These are phyloP conservation scores for Scortum barcoo DNA, from an alignment of 2,113 vertebrate species.

Conservation along the genomic window DNA sequence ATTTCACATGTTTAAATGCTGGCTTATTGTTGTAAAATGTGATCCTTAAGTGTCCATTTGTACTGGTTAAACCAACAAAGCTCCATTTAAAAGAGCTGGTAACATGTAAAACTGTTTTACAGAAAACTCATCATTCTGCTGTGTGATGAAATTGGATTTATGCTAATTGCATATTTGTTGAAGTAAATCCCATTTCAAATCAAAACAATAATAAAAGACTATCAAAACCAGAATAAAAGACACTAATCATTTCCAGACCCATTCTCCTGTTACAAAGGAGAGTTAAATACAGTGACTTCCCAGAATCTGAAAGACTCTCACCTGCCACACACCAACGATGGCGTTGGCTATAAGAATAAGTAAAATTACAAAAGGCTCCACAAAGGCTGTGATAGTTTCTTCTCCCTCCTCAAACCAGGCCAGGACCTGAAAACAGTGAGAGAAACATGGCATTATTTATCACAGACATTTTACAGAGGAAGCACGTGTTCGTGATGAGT, in stretches of 20 bases:
- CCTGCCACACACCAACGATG: constrained; percentile 99
- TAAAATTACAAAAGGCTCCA: constrained; percentile 99
- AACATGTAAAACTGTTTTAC: background rate
- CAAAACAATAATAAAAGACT: background rate
- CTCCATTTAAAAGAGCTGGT: background rate
- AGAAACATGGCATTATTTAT: background rate
- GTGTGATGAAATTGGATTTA: constrained; percentile 5
- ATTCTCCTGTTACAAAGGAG: background rate
- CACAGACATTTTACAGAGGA: background rate
- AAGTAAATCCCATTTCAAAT: too few species aligned
- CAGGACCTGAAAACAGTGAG: constrained; percentile 87
- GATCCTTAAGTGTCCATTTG: background rate
- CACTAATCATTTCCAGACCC: background rate
- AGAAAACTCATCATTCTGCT: background rate
- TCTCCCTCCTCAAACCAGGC: constrained; percentile 99
- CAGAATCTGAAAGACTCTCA: constrained; percentile 81
- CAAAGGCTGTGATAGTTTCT: constrained; percentile 98
- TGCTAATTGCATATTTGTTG: too few species aligned
- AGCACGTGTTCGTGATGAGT: background rate
- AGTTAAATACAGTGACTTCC: background rate
- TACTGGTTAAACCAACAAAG: background rate
- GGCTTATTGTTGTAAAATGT: background rate
- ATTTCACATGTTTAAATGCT: background rate
- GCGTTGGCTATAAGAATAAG: constrained; percentile 99
- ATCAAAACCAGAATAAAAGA: background rate